These are phyloP conservation scores for Aphelocoma coerulescens DNA, from an alignment of 2,113 vertebrate species.

Conservation along the genomic window DNA sequence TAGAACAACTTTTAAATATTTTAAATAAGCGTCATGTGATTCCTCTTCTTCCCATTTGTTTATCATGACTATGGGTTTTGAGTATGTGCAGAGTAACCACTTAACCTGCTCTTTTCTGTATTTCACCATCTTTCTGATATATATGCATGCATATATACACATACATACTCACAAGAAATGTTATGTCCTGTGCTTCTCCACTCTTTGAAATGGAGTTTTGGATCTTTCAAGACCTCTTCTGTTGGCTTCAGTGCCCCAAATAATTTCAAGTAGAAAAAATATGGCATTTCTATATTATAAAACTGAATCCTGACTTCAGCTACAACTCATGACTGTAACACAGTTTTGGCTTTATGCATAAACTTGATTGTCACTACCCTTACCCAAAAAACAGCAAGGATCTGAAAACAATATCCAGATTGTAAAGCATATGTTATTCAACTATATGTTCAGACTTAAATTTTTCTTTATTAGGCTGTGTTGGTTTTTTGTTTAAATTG, in stretches of 20 bases:
- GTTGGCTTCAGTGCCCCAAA: neutral
- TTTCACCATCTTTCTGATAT: neutral
- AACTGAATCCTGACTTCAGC: neutral
- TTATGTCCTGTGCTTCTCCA: neutral
- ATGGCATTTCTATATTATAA: neutral
- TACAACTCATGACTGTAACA: neutral
- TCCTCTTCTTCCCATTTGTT: neutral
- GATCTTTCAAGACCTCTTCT: neutral
- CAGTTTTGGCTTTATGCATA: neutral
- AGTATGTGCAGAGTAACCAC: neutral
- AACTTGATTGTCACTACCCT: neutral
- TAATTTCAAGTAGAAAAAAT: neutral
- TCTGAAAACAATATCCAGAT: neutral
- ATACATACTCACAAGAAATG: neutral
- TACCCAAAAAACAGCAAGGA: neutral
- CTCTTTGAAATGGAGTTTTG: neutral
- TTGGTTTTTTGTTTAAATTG: neutral
- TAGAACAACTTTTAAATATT: neutral
- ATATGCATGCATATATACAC: rapidly evolving
- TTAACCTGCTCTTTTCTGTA: neutral
- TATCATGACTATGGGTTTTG: neutral
- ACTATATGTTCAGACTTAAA: neutral
- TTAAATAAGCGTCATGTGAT: neutral
- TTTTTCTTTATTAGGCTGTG: neutral
- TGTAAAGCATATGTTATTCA: neutral